Evolutionary conservation across 2,113 vertebrate species (phyloP).

Genomic region (Sinocyclocheilus anophthalmus): DNA sequence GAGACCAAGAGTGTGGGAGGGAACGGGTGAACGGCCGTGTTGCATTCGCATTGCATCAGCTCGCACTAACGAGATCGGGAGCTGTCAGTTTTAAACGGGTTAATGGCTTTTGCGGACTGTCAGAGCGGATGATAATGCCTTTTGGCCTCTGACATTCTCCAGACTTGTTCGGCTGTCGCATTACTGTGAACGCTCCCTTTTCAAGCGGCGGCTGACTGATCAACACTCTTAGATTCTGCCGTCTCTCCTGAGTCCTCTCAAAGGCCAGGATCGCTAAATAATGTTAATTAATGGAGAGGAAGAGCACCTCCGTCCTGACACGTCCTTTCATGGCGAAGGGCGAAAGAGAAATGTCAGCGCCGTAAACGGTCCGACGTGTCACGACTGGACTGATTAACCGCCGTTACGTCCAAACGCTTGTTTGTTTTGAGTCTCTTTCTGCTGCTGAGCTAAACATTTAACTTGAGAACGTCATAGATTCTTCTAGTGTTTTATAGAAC

Average conservation of each 20-base stretch:
- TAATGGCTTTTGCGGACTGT: constrained; percentile 59
- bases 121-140: constrained; percentile 51
- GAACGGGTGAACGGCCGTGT: constrained; percentile 13
- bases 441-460: neutral
- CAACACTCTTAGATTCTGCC: neutral
- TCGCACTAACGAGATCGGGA: constrained; percentile 54
- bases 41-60: constrained; percentile 65
- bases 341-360: neutral
- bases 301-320: neutral
- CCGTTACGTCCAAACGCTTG: neutral
- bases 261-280: constrained; percentile 31
- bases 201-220: neutral
- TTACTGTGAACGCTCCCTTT: constrained; percentile 48
- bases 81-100: constrained; percentile 55
- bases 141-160: constrained; percentile 54
- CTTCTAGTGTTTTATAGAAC: neutral
- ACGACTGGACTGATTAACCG: neutral
- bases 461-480: neutral
- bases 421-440: neutral
- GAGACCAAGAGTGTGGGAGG: neutral
- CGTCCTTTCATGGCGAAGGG: neutral
- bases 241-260: neutral
- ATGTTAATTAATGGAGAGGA: constrained; percentile 49
- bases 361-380: neutral
- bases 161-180: constrained; percentile 42